Percentiles rank a stretch among this genome's conserved stretches.
These are phyloP conservation scores for Xiphophorus birchmanni DNA, from an alignment of 2,797 vertebrate genomes.

Conservation along the genomic window DNA sequence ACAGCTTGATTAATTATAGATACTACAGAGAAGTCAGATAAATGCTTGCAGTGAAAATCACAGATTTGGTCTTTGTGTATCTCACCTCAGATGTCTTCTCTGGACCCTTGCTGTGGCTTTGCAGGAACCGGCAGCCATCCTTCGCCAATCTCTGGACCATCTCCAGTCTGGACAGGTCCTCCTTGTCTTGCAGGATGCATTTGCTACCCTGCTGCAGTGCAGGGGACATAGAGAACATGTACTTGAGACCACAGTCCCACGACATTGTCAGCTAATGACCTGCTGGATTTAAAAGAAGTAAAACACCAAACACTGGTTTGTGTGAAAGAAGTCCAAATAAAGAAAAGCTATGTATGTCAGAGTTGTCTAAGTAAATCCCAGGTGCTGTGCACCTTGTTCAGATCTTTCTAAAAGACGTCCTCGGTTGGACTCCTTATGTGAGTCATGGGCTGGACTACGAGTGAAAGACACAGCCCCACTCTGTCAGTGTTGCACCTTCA, in stretches of 20 bases:
- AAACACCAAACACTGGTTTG: conserved; percentile 20
- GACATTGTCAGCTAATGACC: conserved; percentile 79
- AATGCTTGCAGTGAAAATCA: background rate
- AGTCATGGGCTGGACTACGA: conserved; percentile 36
- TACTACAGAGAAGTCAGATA: background rate
- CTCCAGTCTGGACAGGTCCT: conserved; percentile 89
- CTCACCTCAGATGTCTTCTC: conserved; percentile 83
- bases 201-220: conserved; percentile 87
- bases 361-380: conserved; percentile 32
- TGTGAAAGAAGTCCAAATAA: conserved; percentile 14
- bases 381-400: conserved; percentile 14
- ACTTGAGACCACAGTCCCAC: conserved; percentile 96
- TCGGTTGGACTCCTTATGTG: conserved; percentile 30
- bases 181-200: conserved; percentile 88
- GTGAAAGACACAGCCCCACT: conserved; percentile 47
- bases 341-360: conserved; percentile 25
- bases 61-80: conserved; percentile 1
- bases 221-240: conserved; percentile 91
- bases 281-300: conserved; percentile 21
- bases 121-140: conserved; percentile 90
- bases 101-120: conserved; percentile 83
- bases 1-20: background rate
- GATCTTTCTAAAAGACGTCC: conserved; percentile 10
- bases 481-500: conserved; percentile 52
- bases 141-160: conserved; percentile 93